Conservation (phyloP, 2,113 vertebrate genomes). For the Vanacampus margaritifer region DNA sequence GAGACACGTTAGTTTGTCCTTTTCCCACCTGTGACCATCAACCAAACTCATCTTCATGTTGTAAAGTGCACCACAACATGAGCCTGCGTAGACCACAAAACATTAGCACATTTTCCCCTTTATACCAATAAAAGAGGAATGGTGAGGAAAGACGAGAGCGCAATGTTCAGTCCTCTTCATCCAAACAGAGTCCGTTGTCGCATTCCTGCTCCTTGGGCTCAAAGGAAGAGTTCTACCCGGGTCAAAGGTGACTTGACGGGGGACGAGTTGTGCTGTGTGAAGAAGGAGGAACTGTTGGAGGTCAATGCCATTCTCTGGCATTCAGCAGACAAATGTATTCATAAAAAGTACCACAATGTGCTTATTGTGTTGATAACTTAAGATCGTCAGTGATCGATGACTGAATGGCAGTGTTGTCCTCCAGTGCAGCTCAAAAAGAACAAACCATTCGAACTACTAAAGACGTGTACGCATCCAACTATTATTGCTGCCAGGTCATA, state of each 20-base stretch:
- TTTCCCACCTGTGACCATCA: not conserved
- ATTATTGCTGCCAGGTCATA: not conserved
- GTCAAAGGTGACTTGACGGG: constrained; percentile 19
- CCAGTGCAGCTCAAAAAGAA: not conserved
- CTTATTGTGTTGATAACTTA: not conserved
- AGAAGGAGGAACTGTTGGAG: constrained; percentile 32
- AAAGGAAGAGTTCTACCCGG: constrained; percentile 43
- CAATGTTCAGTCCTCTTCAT: constrained; percentile 23
- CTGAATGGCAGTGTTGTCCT: not conserved
- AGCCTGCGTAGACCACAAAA: constrained; percentile 1
- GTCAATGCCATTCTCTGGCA: constrained; percentile 18
- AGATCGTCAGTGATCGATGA: not conserved
- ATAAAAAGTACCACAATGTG: constrained; percentile 11
- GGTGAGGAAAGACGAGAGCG: constrained; percentile 17
- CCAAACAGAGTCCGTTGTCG: constrained; percentile 35
- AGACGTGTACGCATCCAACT: not conserved
- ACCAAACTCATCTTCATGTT: constrained; percentile 9
- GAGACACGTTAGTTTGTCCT: not conserved
- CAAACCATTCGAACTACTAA: not conserved
- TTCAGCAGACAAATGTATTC: constrained; percentile 3
- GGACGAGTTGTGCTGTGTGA: constrained; percentile 26
- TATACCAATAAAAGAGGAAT: constrained; percentile 19
- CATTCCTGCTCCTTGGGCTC: constrained; percentile 47
- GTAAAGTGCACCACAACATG: constrained; percentile 23
- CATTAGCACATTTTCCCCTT: constrained; percentile 43